These are phyloP conservation scores for Masticophis lateralis DNA, from an alignment of 2,797 vertebrate genomes.

Conservation along the genomic window DNA sequence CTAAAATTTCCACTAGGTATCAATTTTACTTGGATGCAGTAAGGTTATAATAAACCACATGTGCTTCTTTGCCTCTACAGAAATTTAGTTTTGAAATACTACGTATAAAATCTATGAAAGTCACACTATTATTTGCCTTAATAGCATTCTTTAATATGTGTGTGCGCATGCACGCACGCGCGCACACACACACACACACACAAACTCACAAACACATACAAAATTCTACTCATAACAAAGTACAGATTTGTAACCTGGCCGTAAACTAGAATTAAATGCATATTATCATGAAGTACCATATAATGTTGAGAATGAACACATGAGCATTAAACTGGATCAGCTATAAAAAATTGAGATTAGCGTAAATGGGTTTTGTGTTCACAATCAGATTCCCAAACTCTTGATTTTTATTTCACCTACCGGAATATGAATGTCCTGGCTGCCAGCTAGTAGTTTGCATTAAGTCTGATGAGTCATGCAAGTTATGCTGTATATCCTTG, in stretches of 20 bases:
- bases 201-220: background rate
- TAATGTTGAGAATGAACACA: background rate
- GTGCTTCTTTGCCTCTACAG: background rate
- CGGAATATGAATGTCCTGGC: background rate
- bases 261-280: background rate
- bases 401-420: background rate
- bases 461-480: background rate
- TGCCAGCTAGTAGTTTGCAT: background rate
- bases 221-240: background rate
- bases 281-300: background rate
- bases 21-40: background rate
- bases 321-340: background rate
- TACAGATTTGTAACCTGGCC: background rate
- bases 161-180: fast-evolving
- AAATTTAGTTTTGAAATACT: background rate
- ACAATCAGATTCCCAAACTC: background rate
- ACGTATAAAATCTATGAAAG: background rate
- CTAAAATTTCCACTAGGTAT: background rate
- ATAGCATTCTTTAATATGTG: background rate
- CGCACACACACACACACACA: background rate
- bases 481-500: background rate
- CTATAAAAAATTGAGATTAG: background rate
- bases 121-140: background rate
- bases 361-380: background rate
- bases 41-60: background rate